Base-by-base conservation (phyloP, 2,113 vertebrate genomes). In the Leucoraja erinaceus region DNA sequence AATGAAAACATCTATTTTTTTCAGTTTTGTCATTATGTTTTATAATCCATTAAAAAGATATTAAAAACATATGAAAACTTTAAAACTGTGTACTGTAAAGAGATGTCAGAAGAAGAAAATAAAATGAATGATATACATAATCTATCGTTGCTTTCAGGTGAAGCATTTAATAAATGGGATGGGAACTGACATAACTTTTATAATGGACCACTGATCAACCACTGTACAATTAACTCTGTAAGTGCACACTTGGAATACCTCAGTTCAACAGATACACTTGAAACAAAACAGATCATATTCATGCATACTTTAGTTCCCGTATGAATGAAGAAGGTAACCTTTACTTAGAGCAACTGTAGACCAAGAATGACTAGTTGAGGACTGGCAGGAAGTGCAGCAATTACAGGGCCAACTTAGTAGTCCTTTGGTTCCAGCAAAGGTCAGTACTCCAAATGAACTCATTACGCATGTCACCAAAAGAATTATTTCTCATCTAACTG, bases 401-500 rank as follows among this genome's bases (percentile, higher is more conserved):
- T 88, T 88, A 88, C 31, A 59, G 83, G 83, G 83, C 83, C 83
- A 63, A 31, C 83, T 61, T 88, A 12, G 61, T 88, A n/a, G 28
- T 88, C 59, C 59, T 66, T 31, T 88, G 59, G 83, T 88, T 88
- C 83, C 59, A 63, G 59, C 61, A 88, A 63, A 88, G 83, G 83
- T 88, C 83, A 88, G 63, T 88, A 61, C 61, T 88, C 59, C 56
- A 63, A 88, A 10, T 88, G 59, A 88, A 66, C 83, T 88, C 56
- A 88, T 88, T 88, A 88, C 63, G 61, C 25, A 88, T 63, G 59
- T 88, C 83, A 88, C 16, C 83, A 14, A 88, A n/a, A 12, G 16
- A 88, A 88, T 66, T 14, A 88, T 88, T 88, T 88, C 56, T 63
- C 83, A 63, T 88, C 83, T 63, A 88, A 31, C 59, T 88, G 83